phyloP scores from a whole-genome alignment of 92 coral and sea anemone species.

The Phenganax marumi region DNA sequence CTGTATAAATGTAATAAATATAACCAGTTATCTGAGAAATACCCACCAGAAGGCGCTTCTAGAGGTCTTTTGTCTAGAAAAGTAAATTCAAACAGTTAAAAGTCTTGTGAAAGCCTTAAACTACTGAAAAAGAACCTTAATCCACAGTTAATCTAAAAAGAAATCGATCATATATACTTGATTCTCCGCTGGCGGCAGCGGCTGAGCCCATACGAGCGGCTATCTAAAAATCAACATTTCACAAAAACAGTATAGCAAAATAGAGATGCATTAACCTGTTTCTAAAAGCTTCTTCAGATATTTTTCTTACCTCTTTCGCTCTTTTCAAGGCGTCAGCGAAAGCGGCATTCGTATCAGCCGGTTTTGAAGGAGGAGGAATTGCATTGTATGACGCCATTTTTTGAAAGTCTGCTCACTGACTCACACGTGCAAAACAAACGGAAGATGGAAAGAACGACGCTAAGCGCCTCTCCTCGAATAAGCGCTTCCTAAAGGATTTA shows the following conservation, averaged over 20 bases:
- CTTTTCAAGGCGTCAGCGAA: slow-evolving; percentile 90
- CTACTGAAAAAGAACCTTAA: not conserved
- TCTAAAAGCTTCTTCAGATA: not conserved
- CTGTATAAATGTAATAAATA: not conserved
- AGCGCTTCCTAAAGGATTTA: too few relatives aligned
- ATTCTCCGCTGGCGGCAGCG: slow-evolving; percentile 18
- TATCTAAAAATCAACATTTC: slow-evolving; percentile 54
- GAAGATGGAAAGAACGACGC: not conserved
- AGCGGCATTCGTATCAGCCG: slow-evolving; percentile 72
- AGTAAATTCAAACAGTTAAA: not conserved
- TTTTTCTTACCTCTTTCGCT: slow-evolving; percentile 76
- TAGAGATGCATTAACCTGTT: not conserved
- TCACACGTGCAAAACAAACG: slow-evolving; percentile 6
- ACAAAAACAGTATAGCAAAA: not conserved
- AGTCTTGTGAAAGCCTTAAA: not conserved
- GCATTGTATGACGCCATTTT: slow-evolving; percentile 76
- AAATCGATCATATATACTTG: slow-evolving; percentile 23
- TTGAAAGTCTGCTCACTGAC: not conserved
- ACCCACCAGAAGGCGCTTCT: slow-evolving; percentile 31
- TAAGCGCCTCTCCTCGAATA: too few relatives aligned
- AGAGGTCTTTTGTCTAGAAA: slow-evolving; percentile 27
- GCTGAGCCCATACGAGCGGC: slow-evolving; percentile 90
- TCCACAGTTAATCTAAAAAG: not conserved
- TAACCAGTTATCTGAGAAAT: not conserved
- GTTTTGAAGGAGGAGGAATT: slow-evolving; percentile 75